Evolutionary conservation across 2,113 vertebrate genomes (phyloP).

Genomic region (Cervus canadensis): DNA sequence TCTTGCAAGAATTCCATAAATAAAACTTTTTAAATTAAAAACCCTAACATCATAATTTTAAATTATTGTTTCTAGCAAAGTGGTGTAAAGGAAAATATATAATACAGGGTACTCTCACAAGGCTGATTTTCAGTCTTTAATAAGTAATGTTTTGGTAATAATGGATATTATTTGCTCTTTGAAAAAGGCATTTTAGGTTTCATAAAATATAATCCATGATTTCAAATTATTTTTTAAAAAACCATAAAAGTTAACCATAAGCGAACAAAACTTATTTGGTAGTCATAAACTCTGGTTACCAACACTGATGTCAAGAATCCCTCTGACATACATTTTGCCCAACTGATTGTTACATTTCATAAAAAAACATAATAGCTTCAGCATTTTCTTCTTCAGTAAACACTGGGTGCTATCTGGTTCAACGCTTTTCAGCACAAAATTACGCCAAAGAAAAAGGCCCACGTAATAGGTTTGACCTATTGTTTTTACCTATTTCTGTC

Average conservation of each 20-base stretch:
- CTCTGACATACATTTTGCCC: constrained; percentile 32
- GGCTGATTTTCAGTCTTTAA: not conserved
- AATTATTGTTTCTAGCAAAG: not conserved
- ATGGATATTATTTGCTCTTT: not conserved
- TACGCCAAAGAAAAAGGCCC: constrained; percentile 57
- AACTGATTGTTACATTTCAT: constrained; percentile 61
- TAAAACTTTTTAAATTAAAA: not conserved
- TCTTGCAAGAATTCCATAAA: not conserved
- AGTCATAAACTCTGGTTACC: not conserved
- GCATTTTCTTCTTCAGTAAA: constrained; percentile 69
- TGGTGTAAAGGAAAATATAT: not conserved
- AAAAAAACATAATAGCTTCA: constrained; percentile 17
- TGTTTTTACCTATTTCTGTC: constrained; percentile 73
- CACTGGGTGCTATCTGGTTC: constrained; percentile 62
- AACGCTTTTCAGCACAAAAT: constrained; percentile 65
- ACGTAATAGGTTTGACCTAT: constrained; percentile 66
- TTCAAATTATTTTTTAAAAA: not conserved
- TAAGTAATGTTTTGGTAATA: constrained; percentile 17
- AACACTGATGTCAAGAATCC: not conserved
- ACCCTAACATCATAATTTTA: not conserved
- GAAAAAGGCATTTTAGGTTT: not conserved
- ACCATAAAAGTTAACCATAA: not conserved
- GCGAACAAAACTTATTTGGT: not conserved
- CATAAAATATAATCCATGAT: not conserved
- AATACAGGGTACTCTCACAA: not conserved